Base-by-base conservation (phyloP, 2,888 invertebrate species). In the Rhorus exstirpatorius region DNA sequence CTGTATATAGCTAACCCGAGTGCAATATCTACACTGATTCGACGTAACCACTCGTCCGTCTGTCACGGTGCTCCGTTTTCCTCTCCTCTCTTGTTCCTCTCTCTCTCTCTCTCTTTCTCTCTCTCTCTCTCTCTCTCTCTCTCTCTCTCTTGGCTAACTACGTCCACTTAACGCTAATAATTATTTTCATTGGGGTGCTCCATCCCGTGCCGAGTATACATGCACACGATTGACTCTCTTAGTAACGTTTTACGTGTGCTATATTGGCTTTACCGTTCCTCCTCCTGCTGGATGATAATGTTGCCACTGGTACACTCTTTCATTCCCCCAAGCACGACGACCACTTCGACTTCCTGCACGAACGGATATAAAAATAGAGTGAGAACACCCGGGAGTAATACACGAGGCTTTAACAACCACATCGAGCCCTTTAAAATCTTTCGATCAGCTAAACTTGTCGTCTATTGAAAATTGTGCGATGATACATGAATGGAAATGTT, bases 341-440 rank as follows among this genome's bases (percentile, higher is more conserved):
- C 89, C 87, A 87, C 87, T 89, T 87, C 89, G 89, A 92, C 91
- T 92, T 92, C 92, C 92, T 92, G 92, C 91, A 90, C 88, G 90
- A 91, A 89, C 92, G 92, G 92, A 92, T 92, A 92, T 92, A 92
- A 92, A 92, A 92, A 92, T 92, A 92, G 92, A 92, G 91, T 90
- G 89, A 78, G 68, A 75, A 79, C 84, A 83, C 71, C 63, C 82
- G 71, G 81, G 81, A 85, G 83, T 81, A 58, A 58, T 77, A 58
- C 63, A 72, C 61, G 65, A 79, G 80, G 67, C 81, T 80, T 72
- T 61, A 49, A 35, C 72, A 65, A 38, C 3, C 61, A 78, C 61
- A 75, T 65, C 80, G 77, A 77, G 80, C 85, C 68, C 78, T 83
- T 83, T 72, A 60, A 71, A 44, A 71, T 38, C 55, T 76, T 60